Evolutionary conservation across 2,113 vertebrate species (phyloP).

Genomic region (Epinephelus cyanopodus): DNA sequence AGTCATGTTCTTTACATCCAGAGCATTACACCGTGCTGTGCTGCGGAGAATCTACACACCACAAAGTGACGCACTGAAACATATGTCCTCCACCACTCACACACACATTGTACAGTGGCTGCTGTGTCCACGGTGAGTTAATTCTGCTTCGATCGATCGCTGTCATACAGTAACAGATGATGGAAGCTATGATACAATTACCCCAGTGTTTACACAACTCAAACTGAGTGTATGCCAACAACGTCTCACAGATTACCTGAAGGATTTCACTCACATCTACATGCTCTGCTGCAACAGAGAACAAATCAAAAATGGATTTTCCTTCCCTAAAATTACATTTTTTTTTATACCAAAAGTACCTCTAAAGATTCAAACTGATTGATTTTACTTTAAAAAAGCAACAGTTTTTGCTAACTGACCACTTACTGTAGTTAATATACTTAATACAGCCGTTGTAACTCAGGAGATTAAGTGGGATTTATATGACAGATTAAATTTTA

Average conservation of each 20-base stretch:
- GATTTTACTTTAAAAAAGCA: neutral
- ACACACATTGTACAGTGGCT: neutral
- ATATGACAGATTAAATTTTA: conserved; percentile 66
- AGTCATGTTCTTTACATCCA: neutral
- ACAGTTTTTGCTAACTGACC: neutral
- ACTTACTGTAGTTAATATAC: neutral
- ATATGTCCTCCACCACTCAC: conserved; percentile 22
- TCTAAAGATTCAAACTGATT: neutral
- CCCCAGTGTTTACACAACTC: conserved; percentile 53
- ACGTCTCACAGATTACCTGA: conserved; percentile 11
- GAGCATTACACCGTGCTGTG: neutral
- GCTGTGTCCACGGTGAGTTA: neutral
- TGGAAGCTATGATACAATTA: conserved; percentile 60
- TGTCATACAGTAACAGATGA: conserved; percentile 59
- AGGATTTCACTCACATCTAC: conserved; percentile 4
- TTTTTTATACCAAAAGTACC: neutral
- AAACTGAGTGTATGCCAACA: conserved; percentile 27
- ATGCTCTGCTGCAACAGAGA: too few relatives aligned
- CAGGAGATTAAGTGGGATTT: conserved; percentile 71
- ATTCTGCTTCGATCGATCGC: conserved; percentile 48
- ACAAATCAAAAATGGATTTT: neutral
- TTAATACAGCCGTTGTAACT: neutral
- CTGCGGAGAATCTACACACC: neutral
- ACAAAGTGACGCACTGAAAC: neutral
- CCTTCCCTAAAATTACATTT: neutral